These are phyloP conservation scores for Leptinotarsa lineolata DNA, from an alignment of 1,140 invertebrate species.

Conservation along the genomic window DNA sequence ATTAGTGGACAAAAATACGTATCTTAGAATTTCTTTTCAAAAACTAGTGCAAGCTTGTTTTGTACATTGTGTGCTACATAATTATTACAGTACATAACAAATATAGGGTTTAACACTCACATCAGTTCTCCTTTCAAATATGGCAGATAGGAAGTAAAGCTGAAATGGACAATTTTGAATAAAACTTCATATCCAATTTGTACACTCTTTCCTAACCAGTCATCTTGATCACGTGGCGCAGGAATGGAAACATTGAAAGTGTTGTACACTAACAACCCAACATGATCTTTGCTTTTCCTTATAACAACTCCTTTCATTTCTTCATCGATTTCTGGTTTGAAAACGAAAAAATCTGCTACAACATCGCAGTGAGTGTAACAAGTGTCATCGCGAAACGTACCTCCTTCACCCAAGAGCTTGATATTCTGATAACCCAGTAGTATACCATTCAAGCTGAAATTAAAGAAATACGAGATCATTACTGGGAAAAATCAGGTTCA, in stretches of 20 bases:
- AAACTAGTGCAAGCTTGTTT: too few relatives aligned
- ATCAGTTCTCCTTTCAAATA: constrained; percentile 43
- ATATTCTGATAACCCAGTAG: constrained; percentile 67
- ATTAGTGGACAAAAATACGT: too few relatives aligned
- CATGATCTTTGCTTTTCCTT: constrained; percentile 65
- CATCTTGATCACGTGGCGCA: constrained; percentile 58
- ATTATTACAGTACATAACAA: too few relatives aligned
- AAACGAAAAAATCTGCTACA: constrained; percentile 69
- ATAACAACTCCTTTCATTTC: constrained; percentile 63
- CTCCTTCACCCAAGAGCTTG: constrained; percentile 61
- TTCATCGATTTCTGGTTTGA: constrained; percentile 60
- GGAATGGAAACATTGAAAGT: constrained; percentile 69
- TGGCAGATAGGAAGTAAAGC: constrained; percentile 35
- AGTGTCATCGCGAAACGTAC: constrained; percentile 61
- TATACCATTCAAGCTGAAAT: constrained; percentile 63
- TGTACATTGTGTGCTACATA: too few relatives aligned
- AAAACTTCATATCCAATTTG: constrained; percentile 63
- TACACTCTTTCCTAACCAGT: constrained; percentile 63
- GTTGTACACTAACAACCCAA: constrained; percentile 67
- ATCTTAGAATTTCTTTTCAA: too few relatives aligned
- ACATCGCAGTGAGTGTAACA: constrained; percentile 66
- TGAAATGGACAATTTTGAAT: constrained; percentile 60
- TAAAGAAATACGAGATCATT: constrained; percentile 22
- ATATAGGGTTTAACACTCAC: constrained; percentile 23
- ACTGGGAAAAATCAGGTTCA: background rate